Evolutionary conservation across 2,797 vertebrate genomes (phyloP), one percentile per base, ranked within the genome.

Genomic region (Labroides dimidiatus): DNA sequence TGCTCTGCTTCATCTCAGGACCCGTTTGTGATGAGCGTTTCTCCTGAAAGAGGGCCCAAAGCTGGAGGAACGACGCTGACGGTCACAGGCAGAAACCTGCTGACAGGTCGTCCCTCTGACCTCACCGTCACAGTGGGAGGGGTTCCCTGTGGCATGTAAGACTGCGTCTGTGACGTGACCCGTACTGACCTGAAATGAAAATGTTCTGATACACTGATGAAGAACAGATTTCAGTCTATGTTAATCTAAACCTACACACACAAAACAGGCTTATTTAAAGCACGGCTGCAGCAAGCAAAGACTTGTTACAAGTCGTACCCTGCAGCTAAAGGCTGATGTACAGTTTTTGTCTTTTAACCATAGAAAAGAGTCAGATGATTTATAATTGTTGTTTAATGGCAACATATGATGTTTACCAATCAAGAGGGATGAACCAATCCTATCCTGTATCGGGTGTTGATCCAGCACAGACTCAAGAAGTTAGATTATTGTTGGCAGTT

Each of bases 21-120:
- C 77, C 97, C 98, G 0, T 92, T 94, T 81, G 90, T 99, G 87
- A 93, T 91, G 71, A 94, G 92, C 14, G 91, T 99, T 69, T 91
- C 91, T 64, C 98, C 98, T 3, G 86, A 91, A 54, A 93, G 89
- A n/a, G 98, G 98, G 6, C 98, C 97, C 53, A 95, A 94, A 86
- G 97, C 97, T 0, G 98, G 98, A 39, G 98, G 98, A 58, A 98
- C 97, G 2, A 85, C 79, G 39, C 92, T 99, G 33, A 97, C 94
- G 1, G 93, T 99, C 81, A 92, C 81, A 0, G 98, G 98, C 49
- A 89, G 89, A 33, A 95, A 96, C 80, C 93, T 99, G 59, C 92
- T 96, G 80, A 98, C 98, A 0, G 98, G 98, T 12, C 93, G 88
- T 19, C 86, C 93, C 24, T 92, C 87, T 47, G 95, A 97, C 80